Evolutionary conservation across 2,113 vertebrate genomes (phyloP).

Genomic region (Brachypodius melanocephalos): DNA sequence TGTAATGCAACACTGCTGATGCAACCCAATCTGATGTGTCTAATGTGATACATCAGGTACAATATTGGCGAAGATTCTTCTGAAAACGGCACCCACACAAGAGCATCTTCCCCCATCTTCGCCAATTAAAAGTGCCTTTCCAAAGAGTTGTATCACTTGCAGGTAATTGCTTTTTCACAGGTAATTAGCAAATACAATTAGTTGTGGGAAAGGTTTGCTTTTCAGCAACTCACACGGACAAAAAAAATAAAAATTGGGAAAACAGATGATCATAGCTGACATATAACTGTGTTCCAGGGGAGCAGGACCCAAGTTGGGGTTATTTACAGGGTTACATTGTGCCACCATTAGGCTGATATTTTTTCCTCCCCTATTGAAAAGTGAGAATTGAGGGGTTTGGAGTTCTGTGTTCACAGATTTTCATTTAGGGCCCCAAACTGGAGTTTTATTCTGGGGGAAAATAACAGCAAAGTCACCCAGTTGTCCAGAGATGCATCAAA

Average conservation of each 20-base stretch:
- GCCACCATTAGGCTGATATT: background rate
- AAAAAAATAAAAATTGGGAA: background rate
- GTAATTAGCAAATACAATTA: slow-evolving; percentile 56
- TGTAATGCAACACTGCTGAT: slow-evolving; percentile 48
- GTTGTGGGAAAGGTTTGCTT: slow-evolving; percentile 32
- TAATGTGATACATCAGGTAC: slow-evolving; percentile 51
- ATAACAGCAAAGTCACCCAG: background rate
- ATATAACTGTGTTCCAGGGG: background rate
- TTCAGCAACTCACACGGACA: background rate
- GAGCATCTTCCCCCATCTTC: background rate
- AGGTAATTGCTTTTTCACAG: slow-evolving; percentile 52
- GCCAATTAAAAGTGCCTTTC: slow-evolving; percentile 21
- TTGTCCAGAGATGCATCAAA: background rate
- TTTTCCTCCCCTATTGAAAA: background rate
- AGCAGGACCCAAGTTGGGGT: background rate
- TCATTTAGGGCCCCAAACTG: background rate
- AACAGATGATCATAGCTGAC: background rate
- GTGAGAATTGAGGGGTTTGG: background rate
- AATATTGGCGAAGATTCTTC: slow-evolving; percentile 15
- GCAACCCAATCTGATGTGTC: slow-evolving; percentile 54
- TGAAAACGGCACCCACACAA: background rate
- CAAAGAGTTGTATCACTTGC: background rate
- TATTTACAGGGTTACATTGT: background rate
- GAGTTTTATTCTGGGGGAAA: background rate
- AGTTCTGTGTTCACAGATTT: background rate